These are phyloP conservation scores for Meloe dianella DNA, from an alignment of 2,888 invertebrate genomes.

Conservation along the genomic window DNA sequence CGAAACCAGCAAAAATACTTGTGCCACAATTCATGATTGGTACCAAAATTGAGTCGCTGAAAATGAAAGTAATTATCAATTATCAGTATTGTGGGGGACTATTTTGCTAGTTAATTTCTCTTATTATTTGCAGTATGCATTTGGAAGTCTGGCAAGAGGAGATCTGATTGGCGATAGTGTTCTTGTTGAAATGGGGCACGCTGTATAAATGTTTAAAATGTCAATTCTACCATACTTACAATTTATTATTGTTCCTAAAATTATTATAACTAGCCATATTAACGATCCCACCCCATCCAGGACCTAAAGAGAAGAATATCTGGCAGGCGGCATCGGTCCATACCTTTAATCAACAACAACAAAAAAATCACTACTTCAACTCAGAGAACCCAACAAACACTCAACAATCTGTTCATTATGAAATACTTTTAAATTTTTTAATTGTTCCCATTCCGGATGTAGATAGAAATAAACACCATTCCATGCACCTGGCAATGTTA, in stretches of 20 bases:
- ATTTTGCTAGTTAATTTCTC: no score
- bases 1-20: slow-evolving; percentile 80
- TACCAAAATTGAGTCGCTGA: slow-evolving; percentile 73
- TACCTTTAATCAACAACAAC: slow-evolving; percentile 70
- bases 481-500: slow-evolving; percentile 81
- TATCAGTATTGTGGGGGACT: no score
- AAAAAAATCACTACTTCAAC: slow-evolving; percentile 15
- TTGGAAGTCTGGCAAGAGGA: no score
- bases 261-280: slow-evolving; percentile 86
- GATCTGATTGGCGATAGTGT: no score
- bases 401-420: not conserved
- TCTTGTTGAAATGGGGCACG: no score
- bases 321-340: slow-evolving; percentile 95
- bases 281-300: slow-evolving; percentile 84
- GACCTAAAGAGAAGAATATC: slow-evolving; percentile 89
- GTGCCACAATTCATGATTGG: slow-evolving; percentile 76
- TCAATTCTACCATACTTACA: slow-evolving; percentile 56
- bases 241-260: slow-evolving; percentile 74
- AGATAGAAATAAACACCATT: slow-evolving; percentile 79
- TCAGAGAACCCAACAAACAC: slow-evolving; percentile 12
- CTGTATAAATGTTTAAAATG: no score
- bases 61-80: slow-evolving; percentile 40
- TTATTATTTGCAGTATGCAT: no score
- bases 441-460: slow-evolving; percentile 77
- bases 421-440: slow-evolving; percentile 76